Evolutionary conservation across 2,888 invertebrate genomes (phyloP), one percentile per base, ranked within the genome.

Genomic region (Ametastegia equiseti): DNA sequence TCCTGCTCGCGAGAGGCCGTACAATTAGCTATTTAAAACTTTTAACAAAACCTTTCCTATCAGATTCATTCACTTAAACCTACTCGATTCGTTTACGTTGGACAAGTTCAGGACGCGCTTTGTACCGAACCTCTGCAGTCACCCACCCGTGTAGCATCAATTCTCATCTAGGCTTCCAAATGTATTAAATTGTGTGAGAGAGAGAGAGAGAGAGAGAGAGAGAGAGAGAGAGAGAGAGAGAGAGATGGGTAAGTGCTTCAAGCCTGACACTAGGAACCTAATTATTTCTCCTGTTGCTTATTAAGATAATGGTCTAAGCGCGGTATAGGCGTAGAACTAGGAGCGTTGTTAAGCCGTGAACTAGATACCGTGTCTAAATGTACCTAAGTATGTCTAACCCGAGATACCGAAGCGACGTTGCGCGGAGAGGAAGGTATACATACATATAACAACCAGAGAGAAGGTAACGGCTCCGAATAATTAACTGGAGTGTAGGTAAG

Each of bases 401-500:
- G 82, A 82, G 82, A 83, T 85, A 83, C 86, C 83, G 80, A 19
- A 80, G 80, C 81, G 42, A 80, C 78, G 73, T 78, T 80, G 83
- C 77, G 47, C 45, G n/a, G 1, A 36, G 42, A 47, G 13, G 27
- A 71, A 27, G 13, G 15, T 36, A 23, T 54, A 11, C 30, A 42
- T 23, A 30, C 45, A 15, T 42, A 7, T 60, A 11, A n/a, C n/a
- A n/a, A n/a, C n/a, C n/a, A n/a, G 39, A 7, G 23, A 15, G 84
- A 85, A 85, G 85, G 85, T 88, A 88, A 88, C 88, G 88, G 88
- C 83, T 82, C 78, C 81, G 83, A 85, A 86, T 87, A 88, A 88
- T 87, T 86, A 88, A 86, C 85, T 84, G 83, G 15, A 82, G 81
- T 78, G 45, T 69, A 77, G n/a, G n/a, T n/a, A n/a, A n/a, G n/a